Percentiles rank a stretch among this genome's conserved stretches.
Evolutionary conservation across 1,140 invertebrate species (phyloP).

Genomic region (Drosophila eugracilis): DNA sequence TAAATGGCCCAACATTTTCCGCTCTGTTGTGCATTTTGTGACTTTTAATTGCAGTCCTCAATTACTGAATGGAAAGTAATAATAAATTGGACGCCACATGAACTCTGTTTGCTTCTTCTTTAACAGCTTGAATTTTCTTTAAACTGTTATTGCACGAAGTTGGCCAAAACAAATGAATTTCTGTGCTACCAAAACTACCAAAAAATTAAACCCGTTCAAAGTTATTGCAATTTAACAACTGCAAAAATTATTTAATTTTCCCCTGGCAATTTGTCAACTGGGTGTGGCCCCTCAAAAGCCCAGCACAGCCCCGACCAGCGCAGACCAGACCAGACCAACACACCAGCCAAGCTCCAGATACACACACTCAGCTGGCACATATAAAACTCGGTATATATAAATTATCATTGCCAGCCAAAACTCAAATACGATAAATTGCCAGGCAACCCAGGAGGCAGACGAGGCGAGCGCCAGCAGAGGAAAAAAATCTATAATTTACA

Average conservation of each 20-base stretch:
- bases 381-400: slow-evolving; percentile 45
- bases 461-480: slow-evolving; percentile 13
- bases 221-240: slow-evolving; percentile 49
- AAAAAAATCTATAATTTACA: slow-evolving; percentile 81
- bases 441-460: slow-evolving; percentile 52
- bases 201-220: slow-evolving; percentile 5
- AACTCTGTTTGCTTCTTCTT: slow-evolving; percentile 9
- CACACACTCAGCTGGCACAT: slow-evolving; percentile 7
- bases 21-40: slow-evolving; percentile 58
- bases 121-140: neutral
- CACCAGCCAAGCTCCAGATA: slow-evolving; percentile 17
- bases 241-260: slow-evolving; percentile 42
- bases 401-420: slow-evolving; percentile 79
- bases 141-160: slow-evolving; percentile 11
- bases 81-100: slow-evolving; percentile 35
- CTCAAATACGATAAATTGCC: slow-evolving; percentile 78
- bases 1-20: slow-evolving; percentile 55
- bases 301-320: slow-evolving; percentile 3
- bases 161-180: slow-evolving; percentile 4
- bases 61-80: slow-evolving; percentile 44
- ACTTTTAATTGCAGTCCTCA: slow-evolving; percentile 54
- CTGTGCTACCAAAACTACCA: no score
- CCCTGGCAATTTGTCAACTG: slow-evolving; percentile 77
- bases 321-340: neutral
- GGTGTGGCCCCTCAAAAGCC: slow-evolving; percentile 49